Conservation (phyloP, 2,888 invertebrate genomes). For the Drosophila mettleri region DNA sequence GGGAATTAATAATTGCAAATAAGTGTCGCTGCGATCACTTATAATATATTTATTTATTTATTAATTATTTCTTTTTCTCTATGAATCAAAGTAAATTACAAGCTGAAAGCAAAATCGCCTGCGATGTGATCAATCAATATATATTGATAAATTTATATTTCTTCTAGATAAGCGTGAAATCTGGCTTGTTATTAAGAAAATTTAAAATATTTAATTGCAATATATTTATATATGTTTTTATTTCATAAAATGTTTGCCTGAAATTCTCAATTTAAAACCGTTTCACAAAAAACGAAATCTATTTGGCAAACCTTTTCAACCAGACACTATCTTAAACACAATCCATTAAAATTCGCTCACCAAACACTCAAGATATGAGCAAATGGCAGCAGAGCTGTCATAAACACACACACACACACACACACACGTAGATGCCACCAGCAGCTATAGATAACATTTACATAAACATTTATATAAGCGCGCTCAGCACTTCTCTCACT, state of each 20-base stretch:
- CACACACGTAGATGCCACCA: constrained; percentile 17
- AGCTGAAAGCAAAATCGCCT: constrained; percentile 19
- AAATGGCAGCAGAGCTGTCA: constrained; percentile 9
- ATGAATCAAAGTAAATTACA: constrained; percentile 36
- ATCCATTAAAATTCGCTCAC: constrained; percentile 33
- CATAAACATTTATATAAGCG: constrained; percentile 26
- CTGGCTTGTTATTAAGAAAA: no score
- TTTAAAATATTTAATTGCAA: no score
- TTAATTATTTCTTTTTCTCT: constrained; percentile 2
- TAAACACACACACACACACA: constrained; percentile 1
- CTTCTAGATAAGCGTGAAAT: background rate
- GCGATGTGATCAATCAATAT: constrained; percentile 32
- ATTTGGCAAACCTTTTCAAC: constrained; percentile 20
- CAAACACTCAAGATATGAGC: constrained; percentile 59
- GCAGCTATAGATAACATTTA: constrained; percentile 55
- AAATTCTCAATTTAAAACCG: background rate
- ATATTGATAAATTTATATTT: background rate
- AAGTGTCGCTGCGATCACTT: constrained; percentile 19
- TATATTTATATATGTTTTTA: background rate
- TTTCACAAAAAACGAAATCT: background rate
- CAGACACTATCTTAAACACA: constrained; percentile 48
- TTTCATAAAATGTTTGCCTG: background rate
- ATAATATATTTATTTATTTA: background rate
- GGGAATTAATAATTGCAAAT: constrained; percentile 1
- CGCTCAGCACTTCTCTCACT: constrained; percentile 5